Evolutionary conservation across 2,113 vertebrate genomes (phyloP).

Genomic region (Lonchura striata): DNA sequence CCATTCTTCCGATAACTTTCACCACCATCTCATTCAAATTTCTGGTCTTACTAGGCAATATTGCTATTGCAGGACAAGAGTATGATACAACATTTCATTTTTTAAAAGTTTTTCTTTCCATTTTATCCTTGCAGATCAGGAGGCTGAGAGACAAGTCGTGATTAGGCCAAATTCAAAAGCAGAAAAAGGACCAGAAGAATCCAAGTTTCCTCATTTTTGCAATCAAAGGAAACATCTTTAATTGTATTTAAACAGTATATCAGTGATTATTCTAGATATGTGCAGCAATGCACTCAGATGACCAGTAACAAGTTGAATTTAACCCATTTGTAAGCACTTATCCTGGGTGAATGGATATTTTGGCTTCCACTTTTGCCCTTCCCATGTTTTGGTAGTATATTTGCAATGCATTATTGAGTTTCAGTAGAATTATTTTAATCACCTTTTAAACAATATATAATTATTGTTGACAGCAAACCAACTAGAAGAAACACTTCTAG

Average conservation of each 20-base stretch:
- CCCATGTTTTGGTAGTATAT: neutral
- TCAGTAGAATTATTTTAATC: neutral
- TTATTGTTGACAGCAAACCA: slow-evolving; percentile 53
- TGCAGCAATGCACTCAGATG: neutral
- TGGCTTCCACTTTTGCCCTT: neutral
- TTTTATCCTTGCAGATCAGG: neutral
- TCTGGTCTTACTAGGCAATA: neutral
- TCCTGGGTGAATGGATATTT: neutral
- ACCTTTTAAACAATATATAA: slow-evolving; percentile 56
- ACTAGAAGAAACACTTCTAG: slow-evolving; percentile 40
- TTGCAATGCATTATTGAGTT: slow-evolving; percentile 24
- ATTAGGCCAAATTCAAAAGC: neutral
- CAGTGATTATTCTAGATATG: neutral
- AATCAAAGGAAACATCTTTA: neutral
- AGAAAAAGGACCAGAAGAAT: neutral
- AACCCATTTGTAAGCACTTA: neutral
- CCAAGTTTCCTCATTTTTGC: neutral
- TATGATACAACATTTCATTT: neutral
- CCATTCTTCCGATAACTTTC: neutral
- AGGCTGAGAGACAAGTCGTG: neutral
- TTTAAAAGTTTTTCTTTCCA: neutral
- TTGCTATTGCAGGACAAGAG: neutral
- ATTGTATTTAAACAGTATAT: neutral
- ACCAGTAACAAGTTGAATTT: neutral
- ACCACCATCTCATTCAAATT: neutral